phyloP scores from a whole-genome alignment of 2,888 invertebrate genomes.

The Troides oblongomaculatus region DNA sequence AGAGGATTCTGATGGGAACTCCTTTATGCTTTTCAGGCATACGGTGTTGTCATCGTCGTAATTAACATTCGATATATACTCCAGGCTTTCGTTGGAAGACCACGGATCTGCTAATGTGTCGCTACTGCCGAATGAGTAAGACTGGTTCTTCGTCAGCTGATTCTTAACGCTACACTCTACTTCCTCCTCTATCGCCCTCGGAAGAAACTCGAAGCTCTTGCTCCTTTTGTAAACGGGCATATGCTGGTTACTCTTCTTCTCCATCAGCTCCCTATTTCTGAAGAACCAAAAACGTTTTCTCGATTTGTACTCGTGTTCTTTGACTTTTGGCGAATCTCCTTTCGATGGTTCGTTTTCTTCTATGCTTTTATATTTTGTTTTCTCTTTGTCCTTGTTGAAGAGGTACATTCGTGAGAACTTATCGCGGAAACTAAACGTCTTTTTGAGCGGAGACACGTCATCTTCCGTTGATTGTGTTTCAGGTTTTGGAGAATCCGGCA shows the following conservation, averaged over 20 bases:
- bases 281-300: slow-evolving; percentile 72
- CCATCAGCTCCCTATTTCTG: slow-evolving; percentile 57
- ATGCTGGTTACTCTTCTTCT: slow-evolving; percentile 43
- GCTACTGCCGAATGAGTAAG: slow-evolving; percentile 58
- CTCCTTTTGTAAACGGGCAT: slow-evolving; percentile 63
- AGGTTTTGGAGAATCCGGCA: slow-evolving; percentile 52
- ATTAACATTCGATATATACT: slow-evolving; percentile 63
- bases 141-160: slow-evolving; percentile 46
- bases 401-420: slow-evolving; percentile 63
- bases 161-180: slow-evolving; percentile 40
- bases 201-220: slow-evolving; percentile 73
- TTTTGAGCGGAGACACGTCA: slow-evolving; percentile 61
- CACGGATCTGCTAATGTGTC: slow-evolving; percentile 63
- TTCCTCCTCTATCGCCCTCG: slow-evolving; percentile 59
- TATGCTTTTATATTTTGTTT: slow-evolving; percentile 54
- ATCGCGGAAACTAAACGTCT: slow-evolving; percentile 71
- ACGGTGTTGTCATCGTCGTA: slow-evolving; percentile 62
- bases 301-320: slow-evolving; percentile 56
- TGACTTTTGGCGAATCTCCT: slow-evolving; percentile 29
- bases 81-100: slow-evolving; percentile 65
- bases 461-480: slow-evolving; percentile 54
- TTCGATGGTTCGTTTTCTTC: slow-evolving; percentile 49
- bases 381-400: slow-evolving; percentile 57
- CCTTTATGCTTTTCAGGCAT: slow-evolving; percentile 63
- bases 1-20: slow-evolving; percentile 53